Conservation (phyloP, 2,797 vertebrate species). For the Hirundo rustica region DNA sequence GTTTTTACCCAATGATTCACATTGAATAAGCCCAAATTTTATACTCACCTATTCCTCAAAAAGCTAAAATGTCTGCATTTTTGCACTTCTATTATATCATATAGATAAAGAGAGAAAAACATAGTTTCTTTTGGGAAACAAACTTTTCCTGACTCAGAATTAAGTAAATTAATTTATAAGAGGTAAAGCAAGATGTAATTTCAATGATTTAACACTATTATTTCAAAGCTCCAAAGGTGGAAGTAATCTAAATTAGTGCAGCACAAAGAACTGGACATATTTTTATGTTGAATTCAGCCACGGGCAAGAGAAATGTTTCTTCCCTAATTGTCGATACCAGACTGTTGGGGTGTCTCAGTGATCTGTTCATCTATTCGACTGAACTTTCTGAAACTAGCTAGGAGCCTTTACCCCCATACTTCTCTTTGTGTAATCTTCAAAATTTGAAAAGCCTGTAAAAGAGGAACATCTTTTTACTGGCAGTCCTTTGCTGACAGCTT, state of each 20-base stretch:
- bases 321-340: constrained; percentile 33
- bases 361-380: constrained; percentile 38
- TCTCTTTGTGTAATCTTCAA: not conserved
- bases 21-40: not conserved
- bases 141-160: not conserved
- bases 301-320: constrained; percentile 15
- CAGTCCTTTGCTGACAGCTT: not conserved
- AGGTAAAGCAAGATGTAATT: not conserved
- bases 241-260: not conserved
- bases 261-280: not conserved
- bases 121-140: not conserved
- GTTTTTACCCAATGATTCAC: not conserved
- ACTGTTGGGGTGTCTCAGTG: not conserved
- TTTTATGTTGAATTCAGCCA: constrained; percentile 32
- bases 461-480: not conserved
- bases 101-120: not conserved
- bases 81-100: not conserved
- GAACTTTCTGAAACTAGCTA: constrained; percentile 45
- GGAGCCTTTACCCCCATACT: not conserved
- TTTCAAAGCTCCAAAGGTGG: not conserved
- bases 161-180: not conserved
- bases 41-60: not conserved
- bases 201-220: not conserved
- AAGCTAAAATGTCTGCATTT: not conserved
- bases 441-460: constrained; percentile 1